Percentiles rank a stretch among this genome's conserved stretches.
Evolutionary conservation across 2,888 invertebrate genomes (phyloP).

Genomic region (Agriopis aurantiaria): DNA sequence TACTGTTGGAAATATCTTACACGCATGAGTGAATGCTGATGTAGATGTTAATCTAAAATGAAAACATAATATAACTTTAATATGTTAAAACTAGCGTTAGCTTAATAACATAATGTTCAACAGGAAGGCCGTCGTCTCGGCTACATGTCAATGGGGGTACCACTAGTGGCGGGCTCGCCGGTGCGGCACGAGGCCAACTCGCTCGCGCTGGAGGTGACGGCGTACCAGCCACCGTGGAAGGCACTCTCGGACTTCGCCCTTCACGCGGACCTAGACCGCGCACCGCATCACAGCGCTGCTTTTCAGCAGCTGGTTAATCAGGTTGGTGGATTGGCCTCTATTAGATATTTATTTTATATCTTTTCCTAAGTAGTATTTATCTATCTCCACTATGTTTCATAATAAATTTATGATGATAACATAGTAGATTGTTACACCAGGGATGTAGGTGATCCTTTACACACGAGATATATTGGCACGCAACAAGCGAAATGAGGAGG

Average conservation of each 20-base stretch:
- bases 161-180: constrained; percentile 98
- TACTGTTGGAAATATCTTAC: no score
- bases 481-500: no score
- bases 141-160: constrained; percentile 98
- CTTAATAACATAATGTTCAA: constrained; percentile 9
- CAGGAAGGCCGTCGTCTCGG: constrained; percentile 98
- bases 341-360: no score
- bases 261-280: constrained; percentile 96
- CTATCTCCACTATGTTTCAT: no score
- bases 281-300: constrained; percentile 95
- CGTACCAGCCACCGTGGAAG: constrained; percentile 99
- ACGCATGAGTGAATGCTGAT: no score
- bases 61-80: no score
- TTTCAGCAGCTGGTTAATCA: constrained; percentile 98
- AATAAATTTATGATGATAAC: no score
- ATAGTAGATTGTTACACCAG: no score
- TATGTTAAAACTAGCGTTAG: neutral
- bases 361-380: no score
- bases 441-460: no score
- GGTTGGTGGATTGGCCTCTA: constrained; percentile 78
- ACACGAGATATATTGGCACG: no score
- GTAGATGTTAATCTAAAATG: no score
- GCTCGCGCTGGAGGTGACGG: constrained; percentile 93
- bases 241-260: constrained; percentile 98
- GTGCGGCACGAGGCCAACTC: constrained; percentile 96